phyloP scores from a whole-genome alignment of 1,140 invertebrate species.

The Stratiolaelaps scimitus region DNA sequence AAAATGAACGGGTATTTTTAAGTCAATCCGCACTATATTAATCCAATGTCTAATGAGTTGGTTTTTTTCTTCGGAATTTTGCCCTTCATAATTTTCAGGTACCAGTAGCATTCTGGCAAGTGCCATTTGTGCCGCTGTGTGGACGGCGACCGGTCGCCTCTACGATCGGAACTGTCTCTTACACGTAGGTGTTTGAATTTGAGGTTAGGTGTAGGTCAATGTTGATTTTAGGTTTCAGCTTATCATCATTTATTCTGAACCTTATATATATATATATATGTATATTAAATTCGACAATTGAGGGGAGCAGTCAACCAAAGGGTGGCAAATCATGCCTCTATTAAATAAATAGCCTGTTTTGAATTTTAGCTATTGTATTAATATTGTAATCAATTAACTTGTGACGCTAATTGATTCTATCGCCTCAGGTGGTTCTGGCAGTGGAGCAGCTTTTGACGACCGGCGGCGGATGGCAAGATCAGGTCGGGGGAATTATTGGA shows the following conservation, averaged over 20 bases:
- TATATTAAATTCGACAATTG: too few relatives aligned
- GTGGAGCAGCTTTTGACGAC: slow-evolving; percentile 48
- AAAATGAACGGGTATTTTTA: too few relatives aligned
- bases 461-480: slow-evolving; percentile 49
- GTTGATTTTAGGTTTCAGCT: background rate
- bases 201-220: too few relatives aligned
- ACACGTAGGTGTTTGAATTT: slow-evolving; percentile 37
- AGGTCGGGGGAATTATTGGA: slow-evolving; percentile 45
- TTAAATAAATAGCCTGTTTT: background rate
- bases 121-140: slow-evolving; percentile 43
- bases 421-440: slow-evolving; percentile 38
- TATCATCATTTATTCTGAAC: background rate
- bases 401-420: slow-evolving; percentile 18
- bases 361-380: background rate
- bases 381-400: background rate
- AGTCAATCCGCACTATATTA: too few relatives aligned
- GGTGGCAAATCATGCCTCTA: too few relatives aligned
- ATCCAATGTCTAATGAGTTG: too few relatives aligned
- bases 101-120: slow-evolving; percentile 48
- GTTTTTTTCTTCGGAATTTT: too few relatives aligned
- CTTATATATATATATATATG: background rate
- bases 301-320: too few relatives aligned
- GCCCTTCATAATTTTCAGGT: slow-evolving; percentile 37
- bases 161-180: slow-evolving; percentile 39
- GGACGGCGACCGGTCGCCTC: slow-evolving; percentile 41